A percentile compares a stretch with the other conserved stretches of the same genome.
phyloP scores from a whole-genome alignment of 2,113 vertebrate genomes.

The human (Homo sapiens) region DNA sequence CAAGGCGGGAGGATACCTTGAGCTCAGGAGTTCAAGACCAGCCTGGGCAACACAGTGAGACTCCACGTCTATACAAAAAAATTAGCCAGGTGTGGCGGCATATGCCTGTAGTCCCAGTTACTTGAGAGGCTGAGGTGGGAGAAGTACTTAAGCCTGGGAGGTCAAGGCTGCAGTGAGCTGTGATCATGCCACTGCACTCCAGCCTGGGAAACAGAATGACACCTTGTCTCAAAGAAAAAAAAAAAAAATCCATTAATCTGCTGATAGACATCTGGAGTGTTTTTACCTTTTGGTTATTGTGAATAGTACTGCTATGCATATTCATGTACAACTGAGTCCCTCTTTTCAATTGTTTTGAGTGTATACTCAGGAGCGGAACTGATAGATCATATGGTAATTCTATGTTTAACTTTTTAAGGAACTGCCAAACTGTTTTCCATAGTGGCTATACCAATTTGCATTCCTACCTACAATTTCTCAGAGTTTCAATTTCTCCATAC shows the following conservation, averaged over 20 bases:
- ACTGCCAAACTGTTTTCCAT: not conserved
- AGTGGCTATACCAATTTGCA: not conserved
- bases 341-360: not conserved
- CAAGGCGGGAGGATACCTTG: too few relatives aligned
- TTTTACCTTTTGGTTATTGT: not conserved
- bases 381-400: not conserved
- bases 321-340: not conserved
- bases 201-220: too few relatives aligned
- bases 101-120: too few relatives aligned
- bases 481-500: not conserved
- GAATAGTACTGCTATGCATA: not conserved
- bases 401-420: not conserved
- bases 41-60: too few relatives aligned
- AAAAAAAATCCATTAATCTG: not conserved
- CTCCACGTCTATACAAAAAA: too few relatives aligned
- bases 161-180: too few relatives aligned
- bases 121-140: too few relatives aligned
- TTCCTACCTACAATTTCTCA: not conserved
- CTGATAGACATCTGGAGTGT: not conserved
- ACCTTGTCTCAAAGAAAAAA: not conserved
- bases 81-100: too few relatives aligned
- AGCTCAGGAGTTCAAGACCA: too few relatives aligned
- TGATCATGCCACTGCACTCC: too few relatives aligned
- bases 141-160: too few relatives aligned
- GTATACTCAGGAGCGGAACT: not conserved